A percentile compares a stretch with the other conserved stretches of the same genome.
phyloP scores from a whole-genome alignment of 1,140 invertebrate genomes.

The Lepidotrigona ventralis region DNA sequence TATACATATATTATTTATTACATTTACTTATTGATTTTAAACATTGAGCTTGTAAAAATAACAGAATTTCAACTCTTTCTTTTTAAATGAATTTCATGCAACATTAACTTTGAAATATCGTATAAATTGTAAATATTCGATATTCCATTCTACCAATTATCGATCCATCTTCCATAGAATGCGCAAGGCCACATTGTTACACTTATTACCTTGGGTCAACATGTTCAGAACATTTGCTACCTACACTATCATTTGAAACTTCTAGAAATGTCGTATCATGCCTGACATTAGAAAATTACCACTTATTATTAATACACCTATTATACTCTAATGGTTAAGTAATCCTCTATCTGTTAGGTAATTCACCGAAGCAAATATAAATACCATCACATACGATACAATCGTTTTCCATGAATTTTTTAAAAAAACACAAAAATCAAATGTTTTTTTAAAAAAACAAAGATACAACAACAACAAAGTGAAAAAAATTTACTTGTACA shows the following conservation, averaged over 20 bases:
- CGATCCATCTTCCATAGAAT: conserved; percentile 7
- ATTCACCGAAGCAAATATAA: too few species aligned
- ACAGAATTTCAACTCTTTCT: not conserved
- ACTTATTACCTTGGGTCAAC: not conserved
- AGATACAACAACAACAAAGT: too few species aligned
- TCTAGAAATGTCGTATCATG: not conserved
- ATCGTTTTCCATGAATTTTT: not conserved
- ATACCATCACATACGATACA: not conserved
- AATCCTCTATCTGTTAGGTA: not conserved
- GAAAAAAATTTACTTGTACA: not conserved
- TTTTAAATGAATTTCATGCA: not conserved
- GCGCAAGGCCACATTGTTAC: conserved; percentile 1
- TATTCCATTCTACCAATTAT: conserved; percentile 11
- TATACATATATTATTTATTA: not conserved
- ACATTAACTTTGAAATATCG: not conserved
- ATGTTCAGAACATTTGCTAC: not conserved
- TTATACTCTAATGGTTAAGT: not conserved
- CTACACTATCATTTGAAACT: not conserved
- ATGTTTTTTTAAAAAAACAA: not conserved
- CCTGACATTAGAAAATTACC: not conserved
- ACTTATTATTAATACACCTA: not conserved
- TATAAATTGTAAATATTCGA: conserved; percentile 11
- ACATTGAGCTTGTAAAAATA: not conserved
- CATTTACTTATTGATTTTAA: not conserved
- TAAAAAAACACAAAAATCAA: not conserved